Evolutionary conservation across 1,140 invertebrate genomes (phyloP).

Genomic region (Drosophila quadrilineata): DNA sequence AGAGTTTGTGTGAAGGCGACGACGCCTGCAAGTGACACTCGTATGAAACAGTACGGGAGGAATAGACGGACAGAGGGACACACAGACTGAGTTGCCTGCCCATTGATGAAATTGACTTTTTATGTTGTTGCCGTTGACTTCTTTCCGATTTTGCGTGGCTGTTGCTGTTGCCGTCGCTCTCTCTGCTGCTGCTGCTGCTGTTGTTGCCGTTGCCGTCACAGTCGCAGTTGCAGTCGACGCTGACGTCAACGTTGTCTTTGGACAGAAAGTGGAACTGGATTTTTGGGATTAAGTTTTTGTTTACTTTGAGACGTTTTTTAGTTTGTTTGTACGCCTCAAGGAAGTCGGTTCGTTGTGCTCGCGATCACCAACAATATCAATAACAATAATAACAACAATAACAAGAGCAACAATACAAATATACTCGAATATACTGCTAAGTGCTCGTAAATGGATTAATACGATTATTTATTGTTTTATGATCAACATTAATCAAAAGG

Average conservation of each 20-base stretch:
- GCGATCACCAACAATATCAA: constrained; percentile 24
- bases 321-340: constrained; percentile 77
- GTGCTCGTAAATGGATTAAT: constrained; percentile 72
- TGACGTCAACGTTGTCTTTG: constrained; percentile 20
- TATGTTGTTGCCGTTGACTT: constrained; percentile 78
- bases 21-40: constrained; percentile 61
- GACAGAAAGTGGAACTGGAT: constrained; percentile 62
- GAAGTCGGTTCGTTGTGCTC: constrained; percentile 68
- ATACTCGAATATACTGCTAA: constrained; percentile 47
- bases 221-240: constrained; percentile 16
- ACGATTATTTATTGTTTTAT: constrained; percentile 58
- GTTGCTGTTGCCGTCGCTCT: constrained; percentile 6
- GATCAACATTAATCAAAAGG: constrained; percentile 58
- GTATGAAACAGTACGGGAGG: not conserved
- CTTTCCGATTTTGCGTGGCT: constrained; percentile 55
- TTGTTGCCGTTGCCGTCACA: no score
- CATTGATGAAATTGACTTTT: constrained; percentile 81
- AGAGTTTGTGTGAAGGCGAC: constrained; percentile 46
- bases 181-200: constrained; percentile 3
- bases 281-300: constrained; percentile 81
- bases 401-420: constrained; percentile 28
- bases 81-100: constrained; percentile 28
- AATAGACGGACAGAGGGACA: not conserved
- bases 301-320: constrained; percentile 78
- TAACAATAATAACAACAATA: constrained; percentile 12